Conservation (phyloP, 2,113 vertebrate genomes). For the Sarotherodon lohbergeri region DNA sequence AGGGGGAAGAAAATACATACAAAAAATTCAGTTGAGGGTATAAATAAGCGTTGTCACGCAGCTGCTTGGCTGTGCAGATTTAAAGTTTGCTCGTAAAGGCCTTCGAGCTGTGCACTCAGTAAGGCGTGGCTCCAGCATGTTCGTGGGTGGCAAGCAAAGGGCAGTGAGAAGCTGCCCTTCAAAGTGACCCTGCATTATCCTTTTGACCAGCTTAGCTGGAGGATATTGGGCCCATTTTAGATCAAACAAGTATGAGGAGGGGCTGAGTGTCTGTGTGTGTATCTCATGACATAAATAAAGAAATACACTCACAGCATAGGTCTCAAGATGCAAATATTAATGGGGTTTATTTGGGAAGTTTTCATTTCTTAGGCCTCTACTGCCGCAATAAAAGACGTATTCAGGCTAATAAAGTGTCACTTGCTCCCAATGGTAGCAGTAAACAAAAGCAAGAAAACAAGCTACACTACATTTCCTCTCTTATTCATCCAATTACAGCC, state of each 20-base stretch:
- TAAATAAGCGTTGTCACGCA: slow-evolving; percentile 30
- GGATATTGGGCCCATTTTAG: slow-evolving; percentile 24
- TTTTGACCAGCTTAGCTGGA: slow-evolving; percentile 41
- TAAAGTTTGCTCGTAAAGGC: slow-evolving; percentile 12
- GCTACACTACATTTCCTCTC: neutral
- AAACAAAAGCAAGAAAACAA: slow-evolving; percentile 44
- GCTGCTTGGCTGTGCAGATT: slow-evolving; percentile 44
- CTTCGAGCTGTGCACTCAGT: slow-evolving; percentile 37
- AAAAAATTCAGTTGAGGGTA: neutral
- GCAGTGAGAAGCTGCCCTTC: slow-evolving; percentile 21
- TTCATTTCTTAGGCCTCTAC: slow-evolving; percentile 9
- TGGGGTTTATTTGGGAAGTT: slow-evolving; percentile 36
- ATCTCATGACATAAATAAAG: slow-evolving; percentile 29
- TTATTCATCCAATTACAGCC: neutral
- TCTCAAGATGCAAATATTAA: slow-evolving; percentile 47
- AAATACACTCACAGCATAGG: neutral
- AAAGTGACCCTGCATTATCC: slow-evolving; percentile 33
- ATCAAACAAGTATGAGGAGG: neutral
- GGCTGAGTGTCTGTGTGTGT: neutral
- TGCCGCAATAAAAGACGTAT: slow-evolving; percentile 45
- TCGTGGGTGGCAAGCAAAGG: slow-evolving; percentile 13
- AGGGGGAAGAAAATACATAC: neutral
- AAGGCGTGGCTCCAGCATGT: slow-evolving; percentile 11
- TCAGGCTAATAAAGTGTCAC: slow-evolving; percentile 54
- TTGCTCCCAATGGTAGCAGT: slow-evolving; percentile 32